Evolutionary conservation across 2,888 invertebrate species (phyloP).

Genomic region (Sceliomorpha sp.): DNA sequence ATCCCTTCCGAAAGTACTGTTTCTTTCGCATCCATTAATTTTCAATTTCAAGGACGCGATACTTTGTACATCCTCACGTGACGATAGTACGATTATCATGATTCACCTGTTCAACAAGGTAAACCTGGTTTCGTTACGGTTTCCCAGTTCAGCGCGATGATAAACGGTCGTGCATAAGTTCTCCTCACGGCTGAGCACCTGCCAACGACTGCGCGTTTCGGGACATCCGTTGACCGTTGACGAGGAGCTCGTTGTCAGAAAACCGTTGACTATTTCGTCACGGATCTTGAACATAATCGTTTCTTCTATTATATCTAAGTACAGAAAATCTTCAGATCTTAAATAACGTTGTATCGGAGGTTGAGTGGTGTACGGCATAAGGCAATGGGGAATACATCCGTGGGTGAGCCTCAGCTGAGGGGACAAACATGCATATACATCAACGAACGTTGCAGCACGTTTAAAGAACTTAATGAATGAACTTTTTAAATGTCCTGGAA

Average conservation of each 20-base stretch:
- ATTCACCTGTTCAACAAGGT: conserved; percentile 59
- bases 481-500: too few relatives aligned
- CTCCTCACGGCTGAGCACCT: conserved; percentile 58
- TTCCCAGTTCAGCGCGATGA: conserved; percentile 43
- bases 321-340: conserved; percentile 3
- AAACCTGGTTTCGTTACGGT: conserved; percentile 51
- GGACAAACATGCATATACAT: too few relatives aligned
- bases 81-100: conserved; percentile 52
- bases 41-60: conserved; percentile 37
- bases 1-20: not conserved
- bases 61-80: conserved; percentile 26
- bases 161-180: conserved; percentile 46
- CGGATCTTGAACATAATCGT: conserved; percentile 22
- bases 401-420: too few relatives aligned
- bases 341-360: not conserved
- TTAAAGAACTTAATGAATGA: too few relatives aligned
- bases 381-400: too few relatives aligned
- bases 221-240: conserved; percentile 64
- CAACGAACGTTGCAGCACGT: too few relatives aligned
- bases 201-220: conserved; percentile 61
- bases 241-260: conserved; percentile 59
- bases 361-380: too few relatives aligned
- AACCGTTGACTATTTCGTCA: conserved; percentile 48
- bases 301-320: conserved; percentile 14
- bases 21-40: conserved; percentile 6